Percentiles rank a stretch among this genome's conserved stretches.
Conservation (phyloP, 1,140 invertebrate species). For the Atta texana region DNA sequence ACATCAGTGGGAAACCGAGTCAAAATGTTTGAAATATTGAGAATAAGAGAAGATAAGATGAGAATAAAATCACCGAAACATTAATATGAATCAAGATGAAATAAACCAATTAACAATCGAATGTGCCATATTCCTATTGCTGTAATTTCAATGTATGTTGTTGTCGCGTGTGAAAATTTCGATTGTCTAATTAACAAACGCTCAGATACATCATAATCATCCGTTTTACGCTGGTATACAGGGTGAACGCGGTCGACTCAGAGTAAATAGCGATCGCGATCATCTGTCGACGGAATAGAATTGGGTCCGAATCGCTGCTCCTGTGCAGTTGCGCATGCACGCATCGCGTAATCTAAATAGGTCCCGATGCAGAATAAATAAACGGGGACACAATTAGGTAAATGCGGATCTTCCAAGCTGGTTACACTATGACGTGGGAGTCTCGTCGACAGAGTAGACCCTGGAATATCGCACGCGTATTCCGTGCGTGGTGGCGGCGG, state of each 20-base stretch:
- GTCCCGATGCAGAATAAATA: slow-evolving; percentile 82
- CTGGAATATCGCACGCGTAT: slow-evolving; percentile 15
- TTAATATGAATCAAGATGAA: no score
- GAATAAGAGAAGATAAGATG: no score
- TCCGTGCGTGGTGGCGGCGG: slow-evolving; percentile 31
- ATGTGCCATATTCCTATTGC: background rate
- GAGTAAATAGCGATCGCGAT: slow-evolving; percentile 57
- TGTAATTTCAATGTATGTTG: background rate
- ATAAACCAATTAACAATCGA: no score
- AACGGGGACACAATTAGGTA: slow-evolving; percentile 84
- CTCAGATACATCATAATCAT: slow-evolving; percentile 8
- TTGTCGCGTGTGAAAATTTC: slow-evolving; percentile 14
- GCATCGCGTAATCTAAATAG: slow-evolving; percentile 81
- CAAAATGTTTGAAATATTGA: no score
- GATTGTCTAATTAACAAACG: slow-evolving; percentile 1
- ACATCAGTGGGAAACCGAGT: no score
- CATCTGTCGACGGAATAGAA: slow-evolving; percentile 59
- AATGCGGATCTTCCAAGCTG: slow-evolving; percentile 84
- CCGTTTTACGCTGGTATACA: background rate
- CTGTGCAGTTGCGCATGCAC: slow-evolving; percentile 62
- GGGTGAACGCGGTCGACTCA: background rate
- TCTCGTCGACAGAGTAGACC: slow-evolving; percentile 34
- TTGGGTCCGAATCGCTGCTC: slow-evolving; percentile 8
- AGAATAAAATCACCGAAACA: no score
- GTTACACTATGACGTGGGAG: slow-evolving; percentile 78